phyloP scores from a whole-genome alignment of 2,797 vertebrate genomes.

The Intellagama lesueurii region DNA sequence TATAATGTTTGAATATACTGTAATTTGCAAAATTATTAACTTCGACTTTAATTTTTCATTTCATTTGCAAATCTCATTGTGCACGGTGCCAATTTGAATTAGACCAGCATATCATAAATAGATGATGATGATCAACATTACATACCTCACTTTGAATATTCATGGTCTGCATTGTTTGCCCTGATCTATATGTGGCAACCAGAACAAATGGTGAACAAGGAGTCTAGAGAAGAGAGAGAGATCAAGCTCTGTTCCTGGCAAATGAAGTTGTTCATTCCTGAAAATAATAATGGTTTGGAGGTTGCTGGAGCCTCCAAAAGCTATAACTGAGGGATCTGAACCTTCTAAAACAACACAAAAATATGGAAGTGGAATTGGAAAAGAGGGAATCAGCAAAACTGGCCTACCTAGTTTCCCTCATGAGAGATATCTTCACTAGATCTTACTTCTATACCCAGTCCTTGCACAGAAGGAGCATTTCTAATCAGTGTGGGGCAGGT shows the following conservation, averaged over 20 bases:
- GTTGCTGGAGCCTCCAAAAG: neutral
- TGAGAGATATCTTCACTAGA: neutral
- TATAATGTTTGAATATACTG: neutral
- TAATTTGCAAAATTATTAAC: neutral
- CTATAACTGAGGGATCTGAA: neutral
- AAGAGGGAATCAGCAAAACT: neutral
- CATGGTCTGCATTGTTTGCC: neutral
- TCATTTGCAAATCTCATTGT: neutral
- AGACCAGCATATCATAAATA: neutral
- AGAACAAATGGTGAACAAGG: neutral
- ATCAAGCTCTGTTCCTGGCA: neutral
- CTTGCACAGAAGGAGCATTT: neutral
- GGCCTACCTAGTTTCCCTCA: neutral
- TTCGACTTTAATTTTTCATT: neutral
- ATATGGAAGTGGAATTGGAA: neutral
- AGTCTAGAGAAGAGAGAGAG: neutral
- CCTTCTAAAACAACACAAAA: neutral
- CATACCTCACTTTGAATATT: slow-evolving; percentile 5
- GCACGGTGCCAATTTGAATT: neutral
- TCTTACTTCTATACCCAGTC: no score
- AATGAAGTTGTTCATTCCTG: neutral
- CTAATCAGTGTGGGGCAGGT: neutral
- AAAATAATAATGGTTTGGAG: neutral
- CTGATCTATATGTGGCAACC: neutral
- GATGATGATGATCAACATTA: neutral